A percentile compares a stretch with the other conserved stretches of the same genome.
Evolutionary conservation across 1,140 invertebrate species (phyloP).

Genomic region (Gryllus bimaculatus): DNA sequence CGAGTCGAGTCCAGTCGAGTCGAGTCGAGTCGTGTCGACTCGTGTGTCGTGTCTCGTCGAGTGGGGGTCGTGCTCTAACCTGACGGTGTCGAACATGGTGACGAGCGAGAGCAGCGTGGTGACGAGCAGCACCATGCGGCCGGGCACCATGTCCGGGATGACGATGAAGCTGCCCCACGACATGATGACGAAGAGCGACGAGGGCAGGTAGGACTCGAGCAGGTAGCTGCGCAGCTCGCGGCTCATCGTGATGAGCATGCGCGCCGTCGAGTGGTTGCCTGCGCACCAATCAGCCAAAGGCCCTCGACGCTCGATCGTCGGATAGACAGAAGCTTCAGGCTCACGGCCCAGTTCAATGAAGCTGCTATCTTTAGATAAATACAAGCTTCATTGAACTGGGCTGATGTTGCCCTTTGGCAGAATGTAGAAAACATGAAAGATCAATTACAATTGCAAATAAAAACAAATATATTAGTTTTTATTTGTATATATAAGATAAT

Average conservation of each 20-base stretch:
- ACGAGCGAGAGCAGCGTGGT: slow-evolving; percentile 49
- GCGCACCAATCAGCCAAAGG: too few species aligned
- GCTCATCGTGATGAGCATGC: slow-evolving; percentile 45
- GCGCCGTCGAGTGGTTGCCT: slow-evolving; percentile 47
- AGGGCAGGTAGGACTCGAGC: slow-evolving; percentile 51
- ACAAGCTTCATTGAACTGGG: background rate
- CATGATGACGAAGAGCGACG: slow-evolving; percentile 51
- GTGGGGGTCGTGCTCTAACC: slow-evolving; percentile 30
- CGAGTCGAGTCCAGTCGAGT: too few species aligned
- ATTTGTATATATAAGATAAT: too few species aligned
- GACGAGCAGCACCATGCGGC: slow-evolving; percentile 46
- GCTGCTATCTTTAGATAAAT: background rate
- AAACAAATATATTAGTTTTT: too few species aligned
- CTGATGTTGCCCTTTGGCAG: too few species aligned
- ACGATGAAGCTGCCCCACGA: slow-evolving; percentile 57
- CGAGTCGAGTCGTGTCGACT: too few species aligned
- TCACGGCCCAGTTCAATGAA: background rate
- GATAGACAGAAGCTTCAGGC: background rate
- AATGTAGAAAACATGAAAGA: too few species aligned
- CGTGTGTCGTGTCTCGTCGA: background rate
- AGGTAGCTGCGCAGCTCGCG: slow-evolving; percentile 48
- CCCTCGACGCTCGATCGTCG: too few species aligned
- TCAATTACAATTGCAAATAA: too few species aligned
- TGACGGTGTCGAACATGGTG: slow-evolving; percentile 53
- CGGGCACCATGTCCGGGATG: slow-evolving; percentile 50